A percentile compares a stretch with the other conserved stretches of the same genome.
Conservation (phyloP, 2,888 invertebrate species). For the Synanthedon andrenaeformis region DNA sequence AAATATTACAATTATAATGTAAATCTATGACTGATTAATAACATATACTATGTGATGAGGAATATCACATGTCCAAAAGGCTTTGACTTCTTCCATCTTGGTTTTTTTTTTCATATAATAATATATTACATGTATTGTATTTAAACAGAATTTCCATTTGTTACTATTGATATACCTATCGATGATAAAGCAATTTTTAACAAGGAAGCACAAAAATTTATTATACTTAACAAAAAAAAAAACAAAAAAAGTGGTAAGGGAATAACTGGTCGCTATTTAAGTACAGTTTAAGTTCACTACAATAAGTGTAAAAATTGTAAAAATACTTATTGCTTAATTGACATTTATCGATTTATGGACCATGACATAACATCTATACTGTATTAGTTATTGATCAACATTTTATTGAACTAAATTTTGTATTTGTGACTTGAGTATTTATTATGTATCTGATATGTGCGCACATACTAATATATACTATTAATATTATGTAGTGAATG, state of each 20-base stretch:
- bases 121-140: not conserved
- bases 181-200: not conserved
- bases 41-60: slow-evolving; percentile 10
- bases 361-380: slow-evolving; percentile 38
- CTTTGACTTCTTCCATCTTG: slow-evolving; percentile 9
- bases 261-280: slow-evolving; percentile 1
- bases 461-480: slow-evolving; percentile 25
- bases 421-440: slow-evolving; percentile 29
- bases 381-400: slow-evolving; percentile 60
- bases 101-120: not conserved
- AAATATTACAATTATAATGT: slow-evolving; percentile 9
- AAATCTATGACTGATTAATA: slow-evolving; percentile 25
- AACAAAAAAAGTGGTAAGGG: slow-evolving; percentile 3
- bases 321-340: slow-evolving; percentile 19
- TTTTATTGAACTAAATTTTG: slow-evolving; percentile 49
- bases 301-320: slow-evolving; percentile 17
- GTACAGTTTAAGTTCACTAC: not conserved
- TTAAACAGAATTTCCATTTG: not conserved
- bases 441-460: slow-evolving; percentile 36
- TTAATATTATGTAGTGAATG: slow-evolving; percentile 12
- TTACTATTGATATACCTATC: not conserved
- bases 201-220: not conserved
- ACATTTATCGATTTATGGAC: slow-evolving; percentile 25
- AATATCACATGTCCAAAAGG: slow-evolving; percentile 4
- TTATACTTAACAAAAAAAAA: not conserved